Evolutionary conservation across 1,140 invertebrate species (phyloP), one percentile per base, ranked within the genome.

Genomic region (Neodiprion fabricii): DNA sequence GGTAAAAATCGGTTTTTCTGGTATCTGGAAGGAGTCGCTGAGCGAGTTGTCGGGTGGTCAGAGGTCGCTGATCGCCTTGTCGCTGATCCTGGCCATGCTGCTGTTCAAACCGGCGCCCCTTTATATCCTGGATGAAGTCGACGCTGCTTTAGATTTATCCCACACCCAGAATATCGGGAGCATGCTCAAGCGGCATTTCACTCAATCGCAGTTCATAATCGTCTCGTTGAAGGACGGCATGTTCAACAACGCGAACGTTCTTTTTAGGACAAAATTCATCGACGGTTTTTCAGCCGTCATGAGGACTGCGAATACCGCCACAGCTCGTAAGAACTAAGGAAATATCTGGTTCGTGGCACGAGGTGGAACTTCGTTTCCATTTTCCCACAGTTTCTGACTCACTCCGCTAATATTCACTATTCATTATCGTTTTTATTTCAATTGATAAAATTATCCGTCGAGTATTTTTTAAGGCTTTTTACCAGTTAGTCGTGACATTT

Each of bases 151-250:
- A 4, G 99, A 99, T 90, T 91, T 99, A 28, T 98, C 96, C 1
- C 99, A 99, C 86, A 99, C 99, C 7, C 97, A 99, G 88, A 99
- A 99, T 89, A 99, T 99, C 83, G 98, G 98, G 1, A 91, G 92
- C 72, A 99, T 99, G 96, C 90, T 99, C 9, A 95, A 95, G 82
- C 92, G 92, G 49, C 97, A 99, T 88, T 99, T 99, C 83, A 95
- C 93, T 80, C 93, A 95, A 85, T 99, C 98, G 10, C 97, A 99
- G 93, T 99, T 99, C 86, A 97, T 99, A 79, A 94, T 99, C 75
- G 99, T 99, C 0, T 99, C 98, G 0, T 90, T 99, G 12, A 99
- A 99, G 87, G 97, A 99, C 88, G 98, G 98, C 47, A 99, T 99
- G 96, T 99, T 99, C 87, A 98, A 97, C 85, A 99, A 99, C 89